Conservation (phyloP, 1,140 invertebrate species). For the Aphis gossypii region DNA sequence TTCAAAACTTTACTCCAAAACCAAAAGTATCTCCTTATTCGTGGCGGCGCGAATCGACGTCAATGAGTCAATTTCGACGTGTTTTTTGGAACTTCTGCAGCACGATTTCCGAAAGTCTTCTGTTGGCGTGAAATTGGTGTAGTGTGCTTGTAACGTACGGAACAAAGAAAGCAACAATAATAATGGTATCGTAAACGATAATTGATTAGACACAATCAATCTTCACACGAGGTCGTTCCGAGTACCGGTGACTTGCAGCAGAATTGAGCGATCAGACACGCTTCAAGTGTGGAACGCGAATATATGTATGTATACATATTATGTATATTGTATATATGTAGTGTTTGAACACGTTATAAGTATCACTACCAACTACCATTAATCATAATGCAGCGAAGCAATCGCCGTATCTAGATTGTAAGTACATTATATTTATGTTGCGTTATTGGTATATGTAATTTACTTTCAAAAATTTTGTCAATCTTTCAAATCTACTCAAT, state of each 20-base stretch:
- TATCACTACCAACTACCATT: neutral
- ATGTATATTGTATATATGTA: neutral
- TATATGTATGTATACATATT: neutral
- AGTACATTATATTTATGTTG: neutral
- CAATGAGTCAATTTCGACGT: slow-evolving; percentile 10
- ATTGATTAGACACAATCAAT: slow-evolving; percentile 2
- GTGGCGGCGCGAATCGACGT: neutral
- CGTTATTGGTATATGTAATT: neutral
- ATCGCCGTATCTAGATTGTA: neutral
- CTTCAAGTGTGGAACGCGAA: neutral
- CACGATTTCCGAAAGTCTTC: neutral
- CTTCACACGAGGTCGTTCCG: neutral
- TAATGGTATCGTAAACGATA: neutral
- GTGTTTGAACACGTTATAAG: neutral
- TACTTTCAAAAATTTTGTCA: neutral
- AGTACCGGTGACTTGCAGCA: neutral
- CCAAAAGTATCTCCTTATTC: slow-evolving; percentile 24
- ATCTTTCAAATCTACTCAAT: neutral
- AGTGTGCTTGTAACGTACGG: neutral
- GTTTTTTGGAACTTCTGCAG: neutral
- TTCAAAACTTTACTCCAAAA: slow-evolving; percentile 7
- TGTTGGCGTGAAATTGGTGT: neutral
- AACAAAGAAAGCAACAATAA: neutral
- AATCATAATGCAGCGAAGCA: neutral
- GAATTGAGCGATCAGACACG: neutral